phyloP scores from a whole-genome alignment of 1,140 invertebrate species.

The Dendrolimus punctatus region DNA sequence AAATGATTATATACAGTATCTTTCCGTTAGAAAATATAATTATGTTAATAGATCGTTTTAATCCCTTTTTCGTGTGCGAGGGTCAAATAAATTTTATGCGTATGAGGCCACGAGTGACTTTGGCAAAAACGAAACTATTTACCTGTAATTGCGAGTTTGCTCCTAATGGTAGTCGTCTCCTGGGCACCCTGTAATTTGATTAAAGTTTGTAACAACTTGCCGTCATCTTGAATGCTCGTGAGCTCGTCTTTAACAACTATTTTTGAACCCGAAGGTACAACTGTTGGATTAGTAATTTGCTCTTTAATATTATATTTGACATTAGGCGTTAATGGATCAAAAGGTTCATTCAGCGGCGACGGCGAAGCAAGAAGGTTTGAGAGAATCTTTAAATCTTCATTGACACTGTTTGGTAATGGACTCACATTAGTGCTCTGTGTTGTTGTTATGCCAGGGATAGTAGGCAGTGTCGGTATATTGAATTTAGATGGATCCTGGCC shows the following conservation, averaged over 20 bases:
- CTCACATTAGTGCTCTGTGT: slow-evolving; percentile 31
- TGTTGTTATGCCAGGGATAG: slow-evolving; percentile 10
- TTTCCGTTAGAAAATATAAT: too few species aligned
- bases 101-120: too few species aligned
- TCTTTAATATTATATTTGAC: slow-evolving; percentile 20
- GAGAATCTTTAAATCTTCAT: slow-evolving; percentile 45
- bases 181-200: slow-evolving; percentile 60
- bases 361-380: slow-evolving; percentile 47
- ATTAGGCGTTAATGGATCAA: slow-evolving; percentile 43
- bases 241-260: slow-evolving; percentile 60
- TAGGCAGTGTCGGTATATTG: slow-evolving; percentile 57
- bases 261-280: slow-evolving; percentile 43
- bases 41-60: too few species aligned
- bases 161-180: slow-evolving; percentile 52
- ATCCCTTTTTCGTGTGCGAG: too few species aligned
- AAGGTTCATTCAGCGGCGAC: slow-evolving; percentile 48
- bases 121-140: slow-evolving; percentile 4
- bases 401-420: slow-evolving; percentile 22
- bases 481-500: slow-evolving; percentile 66
- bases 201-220: slow-evolving; percentile 62
- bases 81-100: too few species aligned
- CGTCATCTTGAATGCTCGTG: slow-evolving; percentile 58
- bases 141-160: slow-evolving; percentile 59
- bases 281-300: slow-evolving; percentile 20
- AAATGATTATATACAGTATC: too few species aligned